Conservation (phyloP, 2,888 invertebrate species). For the Archaeoteleia sp. region DNA sequence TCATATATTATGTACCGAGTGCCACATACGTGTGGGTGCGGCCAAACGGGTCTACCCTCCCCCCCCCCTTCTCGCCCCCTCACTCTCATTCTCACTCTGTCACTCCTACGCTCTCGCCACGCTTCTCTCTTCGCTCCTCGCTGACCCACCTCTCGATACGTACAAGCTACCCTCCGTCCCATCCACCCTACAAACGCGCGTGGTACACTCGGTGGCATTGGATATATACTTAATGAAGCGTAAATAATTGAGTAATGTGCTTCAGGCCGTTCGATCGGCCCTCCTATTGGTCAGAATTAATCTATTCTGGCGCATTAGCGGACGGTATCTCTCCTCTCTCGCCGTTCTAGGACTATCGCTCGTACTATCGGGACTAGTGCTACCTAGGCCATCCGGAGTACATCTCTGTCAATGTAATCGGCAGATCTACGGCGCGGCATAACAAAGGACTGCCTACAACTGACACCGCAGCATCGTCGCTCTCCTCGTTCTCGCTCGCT, state of each 20-base stretch:
- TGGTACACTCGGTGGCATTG: slow-evolving; percentile 72
- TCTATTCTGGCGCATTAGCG: slow-evolving; percentile 75
- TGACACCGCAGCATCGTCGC: slow-evolving; percentile 18
- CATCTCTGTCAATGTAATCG: slow-evolving; percentile 54
- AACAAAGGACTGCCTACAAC: slow-evolving; percentile 39
- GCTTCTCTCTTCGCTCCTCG: slow-evolving; percentile 5
- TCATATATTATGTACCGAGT: slow-evolving; percentile 72
- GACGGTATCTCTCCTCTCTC: slow-evolving; percentile 67
- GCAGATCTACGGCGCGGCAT: slow-evolving; percentile 38
- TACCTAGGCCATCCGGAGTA: slow-evolving; percentile 50
- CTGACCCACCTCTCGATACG: slow-evolving; percentile 34
- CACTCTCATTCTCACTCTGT: slow-evolving; percentile 38
- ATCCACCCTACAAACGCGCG: slow-evolving; percentile 50
- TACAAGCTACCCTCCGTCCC: slow-evolving; percentile 27
- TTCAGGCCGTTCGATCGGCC: slow-evolving; percentile 74
- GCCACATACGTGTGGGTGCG: slow-evolving; percentile 57
- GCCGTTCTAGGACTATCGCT: slow-evolving; percentile 61
- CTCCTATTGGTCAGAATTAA: slow-evolving; percentile 74
- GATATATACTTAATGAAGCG: slow-evolving; percentile 75
- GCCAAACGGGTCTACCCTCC: slow-evolving; percentile 21
- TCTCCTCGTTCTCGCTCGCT: background rate
- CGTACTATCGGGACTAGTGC: slow-evolving; percentile 33
- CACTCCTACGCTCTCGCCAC: slow-evolving; percentile 31
- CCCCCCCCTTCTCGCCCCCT: slow-evolving; percentile 36
- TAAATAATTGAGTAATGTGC: slow-evolving; percentile 76